A percentile compares a stretch with the other conserved stretches of the same genome.
phyloP scores from a whole-genome alignment of 2,113 vertebrate species.

The Hemiprocne comata region DNA sequence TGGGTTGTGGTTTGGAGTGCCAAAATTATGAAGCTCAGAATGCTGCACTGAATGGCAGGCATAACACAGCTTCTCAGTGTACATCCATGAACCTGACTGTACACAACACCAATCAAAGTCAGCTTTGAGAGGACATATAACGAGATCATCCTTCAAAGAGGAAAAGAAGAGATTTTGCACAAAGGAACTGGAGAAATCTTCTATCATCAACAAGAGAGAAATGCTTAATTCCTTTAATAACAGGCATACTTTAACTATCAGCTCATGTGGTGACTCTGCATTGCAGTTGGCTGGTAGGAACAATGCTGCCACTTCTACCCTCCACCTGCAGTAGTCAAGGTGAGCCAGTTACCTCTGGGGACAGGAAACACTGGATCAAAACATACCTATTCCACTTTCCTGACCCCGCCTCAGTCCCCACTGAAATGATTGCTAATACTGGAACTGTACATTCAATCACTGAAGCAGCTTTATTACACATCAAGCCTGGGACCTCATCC shows the following conservation, averaged over 20 bases:
- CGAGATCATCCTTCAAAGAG: neutral
- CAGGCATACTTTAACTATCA: neutral
- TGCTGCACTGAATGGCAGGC: neutral
- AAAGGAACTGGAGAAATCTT: neutral
- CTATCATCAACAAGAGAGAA: neutral
- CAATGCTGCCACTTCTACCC: neutral
- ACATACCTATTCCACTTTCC: neutral
- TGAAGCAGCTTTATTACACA: neutral
- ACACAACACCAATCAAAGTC: neutral
- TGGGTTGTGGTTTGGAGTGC: neutral
- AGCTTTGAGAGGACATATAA: neutral
- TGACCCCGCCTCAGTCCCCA: neutral
- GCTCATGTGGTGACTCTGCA: neutral
- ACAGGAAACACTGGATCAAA: neutral
- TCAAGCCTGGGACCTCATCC: neutral
- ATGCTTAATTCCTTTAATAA: neutral
- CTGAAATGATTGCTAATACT: neutral
- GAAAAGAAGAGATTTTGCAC: neutral
- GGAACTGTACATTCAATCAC: neutral
- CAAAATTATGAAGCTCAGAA: constrained; percentile 27
- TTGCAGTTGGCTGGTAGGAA: neutral
- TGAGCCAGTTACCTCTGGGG: neutral
- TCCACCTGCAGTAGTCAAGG: neutral
- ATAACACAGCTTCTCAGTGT: neutral
- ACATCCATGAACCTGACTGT: neutral